Base-by-base conservation (phyloP, 35 echinoderm and acorn worm species). In the Apostichopus parvimensis region DNA sequence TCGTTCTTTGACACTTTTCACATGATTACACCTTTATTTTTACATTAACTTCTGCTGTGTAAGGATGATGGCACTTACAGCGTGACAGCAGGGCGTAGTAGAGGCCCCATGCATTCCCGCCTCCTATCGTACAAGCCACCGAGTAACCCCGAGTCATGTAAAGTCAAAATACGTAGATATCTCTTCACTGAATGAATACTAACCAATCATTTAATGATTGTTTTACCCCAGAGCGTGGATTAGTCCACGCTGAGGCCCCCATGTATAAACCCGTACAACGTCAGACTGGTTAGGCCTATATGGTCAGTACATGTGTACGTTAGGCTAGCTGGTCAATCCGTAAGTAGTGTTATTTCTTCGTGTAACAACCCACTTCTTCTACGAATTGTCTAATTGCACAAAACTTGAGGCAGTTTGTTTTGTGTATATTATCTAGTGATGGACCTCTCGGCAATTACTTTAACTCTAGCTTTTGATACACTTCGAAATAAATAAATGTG, bases 131-230 rank as follows among this genome's bases (percentile, higher is more conserved):
- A 4, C 3, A 84, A 84, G 81, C 53, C 53, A 25, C 71, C 17
- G 17, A 7, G 55, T 84, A 58, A 59, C 81, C 81, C 20, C 17
- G 17, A 84, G 81, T 84, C 17, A 84, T 59, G 8, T 84, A 75
- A 75, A 14, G 12, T 75, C 11, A 75, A 75, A 75, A 75, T 75
- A 18, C 71, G 15, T 75, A 18, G 71, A 75, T 75, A 20, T 75
- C 55, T 84, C 81, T 58, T 56, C 54, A 60, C 15, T 55, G 58
- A 84, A 58, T 84, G 56, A 17, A 84, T 59, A 84, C 18, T 84
- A 58, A 59, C 81, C 81, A 84, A 84, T 84, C 81, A 58, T 84
- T 57, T 58, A 84, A 84, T 84, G 81, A 84, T 84, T 84, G 57
- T 58, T 84, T 84, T 84, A 84, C 54, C 81, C 81, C 81, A 58